Evolutionary conservation across 2,888 invertebrate species (phyloP).

Genomic region (Suillia variegata): DNA sequence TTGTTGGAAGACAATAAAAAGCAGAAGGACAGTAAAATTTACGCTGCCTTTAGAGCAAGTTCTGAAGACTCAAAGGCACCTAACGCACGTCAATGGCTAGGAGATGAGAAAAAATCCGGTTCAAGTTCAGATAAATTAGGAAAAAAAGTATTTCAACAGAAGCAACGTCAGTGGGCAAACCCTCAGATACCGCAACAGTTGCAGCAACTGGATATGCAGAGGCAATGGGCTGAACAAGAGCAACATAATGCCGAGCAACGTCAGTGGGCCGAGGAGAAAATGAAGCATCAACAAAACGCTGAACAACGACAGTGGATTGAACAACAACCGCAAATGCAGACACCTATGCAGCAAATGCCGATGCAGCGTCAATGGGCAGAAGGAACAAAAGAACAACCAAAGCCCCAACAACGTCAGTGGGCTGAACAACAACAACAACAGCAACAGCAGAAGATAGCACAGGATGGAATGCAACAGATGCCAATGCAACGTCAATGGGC

Average conservation of each 20-base stretch:
- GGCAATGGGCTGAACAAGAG: not conserved
- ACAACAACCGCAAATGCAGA: not conserved
- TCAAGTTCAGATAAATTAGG: too few species aligned
- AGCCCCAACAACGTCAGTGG: conserved; percentile 5
- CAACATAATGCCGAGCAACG: conserved; percentile 7
- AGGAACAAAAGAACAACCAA: not conserved
- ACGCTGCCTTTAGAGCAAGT: conserved; percentile 29
- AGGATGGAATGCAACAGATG: conserved; percentile 9
- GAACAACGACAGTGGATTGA: conserved; percentile 20
- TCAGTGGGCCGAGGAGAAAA: conserved; percentile 16
- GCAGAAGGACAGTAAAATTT: conserved; percentile 25
- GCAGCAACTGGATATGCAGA: not conserved
- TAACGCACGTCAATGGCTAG: not conserved
- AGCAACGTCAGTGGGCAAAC: not conserved
- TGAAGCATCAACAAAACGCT: not conserved
- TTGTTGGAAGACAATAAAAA: conserved; percentile 4
- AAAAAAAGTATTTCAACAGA: too few species aligned
- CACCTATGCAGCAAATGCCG: not conserved
- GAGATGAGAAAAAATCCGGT: too few species aligned
- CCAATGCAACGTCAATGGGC: conserved; percentile 18
- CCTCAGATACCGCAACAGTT: not conserved
- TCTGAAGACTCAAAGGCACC: not conserved
- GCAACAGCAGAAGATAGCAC: conserved; percentile 10
- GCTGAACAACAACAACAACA: not conserved
- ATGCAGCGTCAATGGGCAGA: not conserved